phyloP scores from a whole-genome alignment of 64 coral and sea anemone species.

The Pocillopora damicornis region DNA sequence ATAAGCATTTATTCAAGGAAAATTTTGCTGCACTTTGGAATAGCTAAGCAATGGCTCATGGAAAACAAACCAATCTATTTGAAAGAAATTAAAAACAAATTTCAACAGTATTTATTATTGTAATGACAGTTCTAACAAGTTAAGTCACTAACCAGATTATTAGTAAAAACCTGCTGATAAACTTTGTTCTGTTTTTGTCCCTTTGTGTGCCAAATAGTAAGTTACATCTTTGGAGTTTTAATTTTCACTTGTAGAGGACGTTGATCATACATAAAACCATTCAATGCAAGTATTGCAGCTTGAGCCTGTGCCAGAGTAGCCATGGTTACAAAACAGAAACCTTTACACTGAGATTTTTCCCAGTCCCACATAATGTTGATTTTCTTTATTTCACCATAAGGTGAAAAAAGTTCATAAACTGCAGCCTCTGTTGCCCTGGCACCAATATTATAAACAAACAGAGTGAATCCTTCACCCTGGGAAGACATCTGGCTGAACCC shows the following conservation, averaged over 20 bases:
- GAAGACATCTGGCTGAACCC: slow-evolving; percentile 19
- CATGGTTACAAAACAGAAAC: slow-evolving; percentile 92
- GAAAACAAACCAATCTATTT: no score
- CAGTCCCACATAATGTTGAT: slow-evolving; percentile 93
- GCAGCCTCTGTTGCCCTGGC: slow-evolving; percentile 51
- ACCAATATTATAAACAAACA: slow-evolving; percentile 88
- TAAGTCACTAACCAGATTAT: no score
- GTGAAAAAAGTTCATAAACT: slow-evolving; percentile 61
- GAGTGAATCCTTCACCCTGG: slow-evolving; percentile 29
- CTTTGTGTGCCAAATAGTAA: not conserved
- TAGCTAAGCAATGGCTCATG: no score
- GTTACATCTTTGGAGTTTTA: slow-evolving; percentile 54
- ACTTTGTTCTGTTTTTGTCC: not conserved
- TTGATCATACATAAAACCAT: slow-evolving; percentile 60
- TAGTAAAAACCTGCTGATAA: no score
- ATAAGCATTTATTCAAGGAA: no score
- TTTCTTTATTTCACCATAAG: slow-evolving; percentile 63
- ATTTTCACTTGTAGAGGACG: slow-evolving; percentile 72
- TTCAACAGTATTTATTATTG: no score
- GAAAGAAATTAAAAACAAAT: no score
- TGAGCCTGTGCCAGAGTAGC: slow-evolving; percentile 55
- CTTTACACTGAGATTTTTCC: slow-evolving; percentile 68
- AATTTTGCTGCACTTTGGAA: no score
- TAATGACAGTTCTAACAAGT: no score
- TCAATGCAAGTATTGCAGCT: slow-evolving; percentile 48